Evolutionary conservation across 2,797 vertebrate species (phyloP).

Genomic region (Enteromius radiatus): DNA sequence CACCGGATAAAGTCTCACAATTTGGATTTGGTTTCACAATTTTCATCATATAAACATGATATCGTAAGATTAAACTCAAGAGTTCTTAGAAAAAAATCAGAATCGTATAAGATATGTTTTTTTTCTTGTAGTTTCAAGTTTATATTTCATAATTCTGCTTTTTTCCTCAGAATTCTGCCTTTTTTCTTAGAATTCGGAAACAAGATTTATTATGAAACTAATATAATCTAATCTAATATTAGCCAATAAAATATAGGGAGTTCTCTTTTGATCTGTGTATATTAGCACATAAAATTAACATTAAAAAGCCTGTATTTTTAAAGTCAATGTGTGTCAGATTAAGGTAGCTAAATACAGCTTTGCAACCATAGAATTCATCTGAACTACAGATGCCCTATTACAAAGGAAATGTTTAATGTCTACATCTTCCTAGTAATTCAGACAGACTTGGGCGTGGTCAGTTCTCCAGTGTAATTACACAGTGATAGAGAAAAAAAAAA

Average conservation of each 20-base stretch:
- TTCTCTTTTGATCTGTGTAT: neutral
- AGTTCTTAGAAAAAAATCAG: neutral
- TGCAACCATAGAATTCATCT: neutral
- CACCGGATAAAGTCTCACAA: neutral
- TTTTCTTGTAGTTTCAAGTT: neutral
- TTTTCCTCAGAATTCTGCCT: neutral
- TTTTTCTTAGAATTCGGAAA: neutral
- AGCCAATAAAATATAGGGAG: neutral
- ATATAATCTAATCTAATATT: neutral
- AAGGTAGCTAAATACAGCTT: neutral
- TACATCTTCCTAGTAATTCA: slow-evolving; percentile 1
- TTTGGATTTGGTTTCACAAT: too few species aligned
- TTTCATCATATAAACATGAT: neutral
- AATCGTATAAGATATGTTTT: neutral
- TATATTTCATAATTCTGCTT: neutral
- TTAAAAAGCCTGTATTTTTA: neutral
- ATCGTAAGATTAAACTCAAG: neutral
- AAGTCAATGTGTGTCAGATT: neutral
- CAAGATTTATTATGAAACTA: neutral
- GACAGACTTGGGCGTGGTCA: neutral
- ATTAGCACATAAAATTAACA: neutral
- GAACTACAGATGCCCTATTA: neutral
- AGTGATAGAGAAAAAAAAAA: slow-evolving; percentile 10
- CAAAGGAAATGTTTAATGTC: neutral
- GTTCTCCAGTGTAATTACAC: neutral